Percentiles rank a stretch among this genome's conserved stretches.
Conservation (phyloP, 2,888 invertebrate species). For the Marronus borbonicus region DNA sequence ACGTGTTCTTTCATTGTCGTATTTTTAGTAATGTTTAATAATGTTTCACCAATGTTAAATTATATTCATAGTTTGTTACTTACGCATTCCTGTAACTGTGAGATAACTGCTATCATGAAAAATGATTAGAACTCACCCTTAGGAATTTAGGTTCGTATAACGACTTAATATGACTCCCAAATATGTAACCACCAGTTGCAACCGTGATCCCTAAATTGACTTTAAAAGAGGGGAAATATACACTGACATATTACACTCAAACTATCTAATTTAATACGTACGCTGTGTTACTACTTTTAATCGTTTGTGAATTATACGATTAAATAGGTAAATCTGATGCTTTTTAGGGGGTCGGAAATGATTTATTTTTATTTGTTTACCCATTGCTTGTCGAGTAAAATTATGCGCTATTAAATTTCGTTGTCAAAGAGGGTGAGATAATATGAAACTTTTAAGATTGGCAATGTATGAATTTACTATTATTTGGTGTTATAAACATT, state of each 20-base stretch:
- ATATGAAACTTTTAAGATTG: too few species aligned
- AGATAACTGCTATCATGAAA: constrained; percentile 28
- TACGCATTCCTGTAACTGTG: not conserved
- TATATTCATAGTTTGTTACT: too few species aligned
- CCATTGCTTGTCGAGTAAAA: not conserved
- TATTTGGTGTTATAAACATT: too few species aligned
- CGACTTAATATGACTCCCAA: constrained; percentile 47
- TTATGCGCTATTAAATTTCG: not conserved
- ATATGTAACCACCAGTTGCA: constrained; percentile 56
- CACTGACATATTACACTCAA: constrained; percentile 45
- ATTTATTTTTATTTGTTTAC: constrained; percentile 26
- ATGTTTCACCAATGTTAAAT: too few species aligned
- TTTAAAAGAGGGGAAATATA: constrained; percentile 55
- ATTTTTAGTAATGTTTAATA: too few species aligned
- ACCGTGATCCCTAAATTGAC: constrained; percentile 56
- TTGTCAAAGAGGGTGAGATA: not conserved
- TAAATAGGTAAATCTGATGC: constrained; percentile 7
- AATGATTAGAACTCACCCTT: constrained; percentile 38
- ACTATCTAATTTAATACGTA: constrained; percentile 43
- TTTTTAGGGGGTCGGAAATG: not conserved
- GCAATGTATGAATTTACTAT: too few species aligned
- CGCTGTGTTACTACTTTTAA: constrained; percentile 23
- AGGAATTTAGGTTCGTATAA: constrained; percentile 42
- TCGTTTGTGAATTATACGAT: constrained; percentile 29
- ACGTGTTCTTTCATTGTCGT: too few species aligned